phyloP scores from a whole-genome alignment of 2,888 invertebrate species.

The Polymixis lichenea region DNA sequence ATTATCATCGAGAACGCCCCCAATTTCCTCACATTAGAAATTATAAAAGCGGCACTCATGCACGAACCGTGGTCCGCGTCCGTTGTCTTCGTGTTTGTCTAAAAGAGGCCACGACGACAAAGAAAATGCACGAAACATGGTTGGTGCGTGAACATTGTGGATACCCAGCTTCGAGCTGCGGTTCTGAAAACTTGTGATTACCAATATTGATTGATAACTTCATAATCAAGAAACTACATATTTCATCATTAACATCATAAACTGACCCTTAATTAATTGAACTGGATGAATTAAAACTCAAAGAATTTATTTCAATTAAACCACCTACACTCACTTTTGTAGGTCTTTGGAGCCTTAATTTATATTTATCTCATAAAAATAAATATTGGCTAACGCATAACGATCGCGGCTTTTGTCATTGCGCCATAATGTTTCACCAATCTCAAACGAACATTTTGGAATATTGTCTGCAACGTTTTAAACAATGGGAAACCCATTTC shows the following conservation, averaged over 20 bases:
- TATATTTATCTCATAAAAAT: not conserved
- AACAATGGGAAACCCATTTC: not conserved
- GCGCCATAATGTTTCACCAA: not conserved
- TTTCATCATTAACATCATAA: slow-evolving; percentile 1
- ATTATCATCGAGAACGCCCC: no score
- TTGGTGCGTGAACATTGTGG: not conserved
- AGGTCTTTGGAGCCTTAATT: not conserved
- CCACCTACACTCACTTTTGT: not conserved
- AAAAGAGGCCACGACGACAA: not conserved
- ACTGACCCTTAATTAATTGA: not conserved
- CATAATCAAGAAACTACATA: not conserved
- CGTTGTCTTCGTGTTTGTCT: not conserved
- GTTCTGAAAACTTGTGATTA: slow-evolving; percentile 4
- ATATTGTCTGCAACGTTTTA: not conserved
- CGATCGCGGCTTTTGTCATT: not conserved
- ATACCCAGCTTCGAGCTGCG: not conserved
- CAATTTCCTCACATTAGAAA: not conserved
- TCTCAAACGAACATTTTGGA: not conserved
- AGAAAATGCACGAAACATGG: not conserved
- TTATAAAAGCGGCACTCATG: not conserved
- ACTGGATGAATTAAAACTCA: not conserved
- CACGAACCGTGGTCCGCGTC: not conserved
- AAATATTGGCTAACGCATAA: not conserved
- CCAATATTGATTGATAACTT: not conserved
- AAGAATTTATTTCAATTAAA: not conserved